Evolutionary conservation across 2,797 vertebrate genomes (phyloP).

Genomic region (Pangasius macronema): DNA sequence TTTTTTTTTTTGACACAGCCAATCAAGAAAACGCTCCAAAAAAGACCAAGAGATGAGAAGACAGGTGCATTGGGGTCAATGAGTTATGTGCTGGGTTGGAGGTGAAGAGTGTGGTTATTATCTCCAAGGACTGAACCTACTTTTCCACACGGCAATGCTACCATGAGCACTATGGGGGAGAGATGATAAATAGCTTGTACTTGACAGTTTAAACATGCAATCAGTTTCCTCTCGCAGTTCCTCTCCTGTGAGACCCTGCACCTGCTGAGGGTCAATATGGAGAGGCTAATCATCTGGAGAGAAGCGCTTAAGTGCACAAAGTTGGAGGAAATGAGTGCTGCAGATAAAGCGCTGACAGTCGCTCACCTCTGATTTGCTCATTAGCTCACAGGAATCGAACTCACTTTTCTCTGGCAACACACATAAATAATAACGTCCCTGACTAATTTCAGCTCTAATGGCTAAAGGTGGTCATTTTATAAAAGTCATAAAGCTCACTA

Average conservation of each 20-base stretch:
- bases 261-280: slow-evolving; percentile 39
- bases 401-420: slow-evolving; percentile 66
- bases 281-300: slow-evolving; percentile 38
- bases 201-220: slow-evolving; percentile 59
- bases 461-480: slow-evolving; percentile 57
- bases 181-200: slow-evolving; percentile 49
- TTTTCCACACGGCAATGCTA: slow-evolving; percentile 9
- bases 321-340: slow-evolving; percentile 18
- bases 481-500: slow-evolving; percentile 51
- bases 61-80: slow-evolving; percentile 6
- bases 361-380: slow-evolving; percentile 71
- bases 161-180: slow-evolving; percentile 19
- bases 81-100: slow-evolving; percentile 16
- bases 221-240: slow-evolving; percentile 50
- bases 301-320: slow-evolving; percentile 26
- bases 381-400: slow-evolving; percentile 75
- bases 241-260: slow-evolving; percentile 18
- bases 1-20: not conserved
- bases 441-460: slow-evolving; percentile 73
- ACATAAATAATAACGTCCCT: slow-evolving; percentile 68
- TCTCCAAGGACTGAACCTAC: slow-evolving; percentile 19
- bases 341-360: slow-evolving; percentile 52
- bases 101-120: not conserved
- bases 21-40: not conserved
- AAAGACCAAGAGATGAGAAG: not conserved